Percentiles rank a stretch among this genome's conserved stretches.
Conservation (phyloP, 2,797 vertebrate species). For the Enteromius radiatus region DNA sequence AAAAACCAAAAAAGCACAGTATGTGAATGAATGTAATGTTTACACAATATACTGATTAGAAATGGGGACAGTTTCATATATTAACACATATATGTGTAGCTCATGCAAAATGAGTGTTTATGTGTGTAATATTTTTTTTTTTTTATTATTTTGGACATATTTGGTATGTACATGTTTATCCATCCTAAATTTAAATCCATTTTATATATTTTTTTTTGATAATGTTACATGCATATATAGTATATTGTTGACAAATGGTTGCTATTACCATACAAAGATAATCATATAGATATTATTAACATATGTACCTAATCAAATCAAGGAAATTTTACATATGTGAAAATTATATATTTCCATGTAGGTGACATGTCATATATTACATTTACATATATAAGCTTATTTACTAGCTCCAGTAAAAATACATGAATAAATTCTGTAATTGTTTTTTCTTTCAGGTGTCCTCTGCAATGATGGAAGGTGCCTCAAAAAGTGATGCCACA, state of each 20-base stretch:
- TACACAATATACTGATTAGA: background rate
- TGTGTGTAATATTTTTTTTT: background rate
- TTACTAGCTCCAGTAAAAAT: background rate
- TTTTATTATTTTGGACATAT: background rate
- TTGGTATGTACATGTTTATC: background rate
- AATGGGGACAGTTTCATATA: background rate
- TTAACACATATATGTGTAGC: background rate
- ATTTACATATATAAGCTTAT: background rate
- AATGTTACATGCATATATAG: no score
- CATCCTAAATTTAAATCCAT: background rate
- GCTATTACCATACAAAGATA: background rate
- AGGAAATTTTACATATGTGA: background rate
- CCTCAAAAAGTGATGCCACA: slow-evolving; percentile 61
- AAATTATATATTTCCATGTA: background rate
- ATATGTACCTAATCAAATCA: background rate
- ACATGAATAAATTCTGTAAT: background rate
- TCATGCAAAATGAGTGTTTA: background rate
- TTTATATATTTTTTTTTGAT: no score
- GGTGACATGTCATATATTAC: background rate
- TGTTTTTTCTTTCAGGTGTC: background rate
- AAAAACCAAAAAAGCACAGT: no score
- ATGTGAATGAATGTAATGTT: background rate
- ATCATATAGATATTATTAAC: background rate
- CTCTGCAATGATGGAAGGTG: slow-evolving; percentile 68
- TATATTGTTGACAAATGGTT: background rate